Percentiles rank a stretch among this genome's conserved stretches.
These are phyloP conservation scores for Tanaodytes sp. DNA, from an alignment of 2,888 invertebrate genomes.

Conservation along the genomic window DNA sequence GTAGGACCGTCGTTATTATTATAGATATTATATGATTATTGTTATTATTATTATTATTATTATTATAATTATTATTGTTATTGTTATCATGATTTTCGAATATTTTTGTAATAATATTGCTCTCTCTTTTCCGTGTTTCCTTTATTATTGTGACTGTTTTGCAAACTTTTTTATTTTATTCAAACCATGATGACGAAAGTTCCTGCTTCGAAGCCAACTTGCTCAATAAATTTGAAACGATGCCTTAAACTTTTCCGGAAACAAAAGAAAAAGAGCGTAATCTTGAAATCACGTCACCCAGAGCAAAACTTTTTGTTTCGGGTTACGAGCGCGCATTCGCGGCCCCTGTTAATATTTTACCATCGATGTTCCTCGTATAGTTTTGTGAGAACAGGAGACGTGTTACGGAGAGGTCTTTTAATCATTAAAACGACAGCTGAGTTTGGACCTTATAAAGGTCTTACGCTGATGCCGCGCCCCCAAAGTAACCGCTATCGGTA, in stretches of 20 bases:
- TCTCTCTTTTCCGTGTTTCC: too few relatives aligned
- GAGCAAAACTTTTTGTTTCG: conserved; percentile 25
- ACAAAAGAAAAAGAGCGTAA: conserved; percentile 22
- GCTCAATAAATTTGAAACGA: conserved; percentile 22
- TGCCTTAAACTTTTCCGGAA: conserved; percentile 23
- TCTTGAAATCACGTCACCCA: conserved; percentile 18
- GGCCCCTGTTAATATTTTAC: conserved; percentile 34
- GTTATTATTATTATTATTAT: too few relatives aligned
- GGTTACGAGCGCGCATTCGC: conserved; percentile 11
- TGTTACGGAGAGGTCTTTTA: conserved; percentile 31
- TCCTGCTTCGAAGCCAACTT: not conserved
- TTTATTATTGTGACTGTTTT: too few relatives aligned
- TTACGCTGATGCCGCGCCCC: conserved; percentile 37
- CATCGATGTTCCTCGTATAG: conserved; percentile 31
- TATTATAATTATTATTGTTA: too few relatives aligned
- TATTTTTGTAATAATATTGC: too few relatives aligned
- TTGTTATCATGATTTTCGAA: too few relatives aligned
- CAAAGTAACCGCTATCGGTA: conserved; percentile 28
- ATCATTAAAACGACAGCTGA: conserved; percentile 44
- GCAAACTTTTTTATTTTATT: not conserved
- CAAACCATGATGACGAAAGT: not conserved
- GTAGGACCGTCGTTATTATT: too few relatives aligned
- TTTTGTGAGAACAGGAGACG: conserved; percentile 34
- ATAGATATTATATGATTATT: too few relatives aligned
- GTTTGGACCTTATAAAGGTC: conserved; percentile 47